Percentiles rank a stretch among this genome's conserved stretches.
These are phyloP conservation scores for Pissodes strobi DNA, from an alignment of 1,140 invertebrate species.

Conservation along the genomic window DNA sequence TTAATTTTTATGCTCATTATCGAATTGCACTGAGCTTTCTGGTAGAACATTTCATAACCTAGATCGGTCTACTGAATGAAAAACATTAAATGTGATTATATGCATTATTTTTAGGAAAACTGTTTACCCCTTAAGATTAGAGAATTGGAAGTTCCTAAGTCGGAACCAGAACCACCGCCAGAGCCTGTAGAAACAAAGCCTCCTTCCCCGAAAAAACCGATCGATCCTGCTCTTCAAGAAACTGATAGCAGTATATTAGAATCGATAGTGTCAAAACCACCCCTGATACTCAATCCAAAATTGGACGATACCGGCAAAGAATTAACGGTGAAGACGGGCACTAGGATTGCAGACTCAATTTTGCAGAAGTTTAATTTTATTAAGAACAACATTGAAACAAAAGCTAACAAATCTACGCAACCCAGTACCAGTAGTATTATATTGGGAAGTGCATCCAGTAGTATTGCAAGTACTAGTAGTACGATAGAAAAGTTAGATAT, in stretches of 20 bases:
- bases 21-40: too few relatives aligned
- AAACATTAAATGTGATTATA: background rate
- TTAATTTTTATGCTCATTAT: too few relatives aligned
- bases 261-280: slow-evolving; percentile 45
- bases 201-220: slow-evolving; percentile 42
- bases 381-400: slow-evolving; percentile 46
- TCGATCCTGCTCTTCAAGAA: slow-evolving; percentile 54
- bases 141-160: background rate
- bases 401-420: slow-evolving; percentile 10
- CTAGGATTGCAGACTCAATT: slow-evolving; percentile 53
- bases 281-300: slow-evolving; percentile 51
- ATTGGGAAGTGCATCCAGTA: too few relatives aligned
- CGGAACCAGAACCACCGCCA: slow-evolving; percentile 8
- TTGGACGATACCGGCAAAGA: slow-evolving; percentile 56
- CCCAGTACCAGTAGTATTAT: too few relatives aligned
- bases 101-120: background rate
- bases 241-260: slow-evolving; percentile 52
- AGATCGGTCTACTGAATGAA: background rate
- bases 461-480: background rate
- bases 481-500: background rate
- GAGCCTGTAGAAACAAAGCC: background rate
- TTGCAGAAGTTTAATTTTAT: slow-evolving; percentile 53
- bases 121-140: background rate
- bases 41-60: too few relatives aligned
- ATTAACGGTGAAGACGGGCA: slow-evolving; percentile 48